Conservation (phyloP, 2,797 vertebrate genomes). For the Spinus olivaceus region DNA sequence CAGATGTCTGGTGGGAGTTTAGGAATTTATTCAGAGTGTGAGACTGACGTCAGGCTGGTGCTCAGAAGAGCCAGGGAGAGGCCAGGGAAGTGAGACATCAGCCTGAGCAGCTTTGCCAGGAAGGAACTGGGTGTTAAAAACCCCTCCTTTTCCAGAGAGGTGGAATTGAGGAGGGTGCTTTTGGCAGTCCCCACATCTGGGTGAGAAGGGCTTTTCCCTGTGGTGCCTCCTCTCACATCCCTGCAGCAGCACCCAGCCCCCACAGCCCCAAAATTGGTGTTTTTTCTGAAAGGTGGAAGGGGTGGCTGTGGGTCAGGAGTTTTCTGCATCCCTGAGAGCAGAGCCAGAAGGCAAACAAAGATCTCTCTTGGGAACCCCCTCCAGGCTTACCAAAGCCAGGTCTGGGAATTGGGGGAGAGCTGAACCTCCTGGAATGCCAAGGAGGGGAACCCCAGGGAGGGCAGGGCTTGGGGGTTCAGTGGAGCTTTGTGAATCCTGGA, state of each 20-base stretch:
- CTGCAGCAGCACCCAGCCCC: neutral
- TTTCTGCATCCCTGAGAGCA: neutral
- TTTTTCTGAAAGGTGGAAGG: neutral
- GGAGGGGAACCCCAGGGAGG: neutral
- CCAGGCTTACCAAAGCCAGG: neutral
- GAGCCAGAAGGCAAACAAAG: rapidly evolving
- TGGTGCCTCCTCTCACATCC: neutral
- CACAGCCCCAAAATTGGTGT: rapidly evolving
- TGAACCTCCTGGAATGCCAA: neutral
- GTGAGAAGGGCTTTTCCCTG: rapidly evolving
- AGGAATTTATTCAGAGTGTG: neutral
- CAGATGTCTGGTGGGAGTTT: neutral
- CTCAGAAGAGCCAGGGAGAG: neutral
- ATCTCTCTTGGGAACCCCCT: neutral
- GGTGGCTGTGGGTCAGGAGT: rapidly evolving
- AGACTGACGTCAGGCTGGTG: neutral
- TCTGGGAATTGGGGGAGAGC: neutral
- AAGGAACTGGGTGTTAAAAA: neutral
- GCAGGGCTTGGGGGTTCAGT: no score
- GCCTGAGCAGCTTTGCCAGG: neutral
- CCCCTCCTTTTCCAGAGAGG: neutral
- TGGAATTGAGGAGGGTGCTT: neutral
- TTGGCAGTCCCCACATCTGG: neutral
- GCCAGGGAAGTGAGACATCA: neutral
- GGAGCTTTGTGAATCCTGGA: neutral